Evolutionary conservation across 2,797 vertebrate genomes (phyloP).

Genomic region (Lerista edwardsae): DNA sequence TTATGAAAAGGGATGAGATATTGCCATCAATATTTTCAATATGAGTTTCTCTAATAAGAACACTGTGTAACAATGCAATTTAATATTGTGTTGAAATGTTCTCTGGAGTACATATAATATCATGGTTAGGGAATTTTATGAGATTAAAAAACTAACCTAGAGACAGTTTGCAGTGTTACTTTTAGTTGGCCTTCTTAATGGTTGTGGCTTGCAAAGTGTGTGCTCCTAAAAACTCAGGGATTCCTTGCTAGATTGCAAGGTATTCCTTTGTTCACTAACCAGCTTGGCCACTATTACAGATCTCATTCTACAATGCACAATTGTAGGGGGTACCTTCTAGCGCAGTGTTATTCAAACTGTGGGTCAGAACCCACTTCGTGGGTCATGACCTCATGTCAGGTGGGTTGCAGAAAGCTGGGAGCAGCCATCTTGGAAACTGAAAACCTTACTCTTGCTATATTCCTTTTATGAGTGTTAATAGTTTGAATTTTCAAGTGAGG

Average conservation of each 20-base stretch:
- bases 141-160: not conserved
- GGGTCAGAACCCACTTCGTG: too few relatives aligned
- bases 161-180: not conserved
- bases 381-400: too few relatives aligned
- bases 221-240: not conserved
- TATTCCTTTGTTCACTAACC: not conserved
- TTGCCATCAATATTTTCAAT: slow-evolving; percentile 36
- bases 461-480: too few relatives aligned
- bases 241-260: not conserved
- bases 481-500: too few relatives aligned
- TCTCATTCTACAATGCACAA: not conserved
- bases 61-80: not conserved
- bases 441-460: too few relatives aligned
- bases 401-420: too few relatives aligned
- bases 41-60: slow-evolving; percentile 18
- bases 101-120: not conserved
- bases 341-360: too few relatives aligned
- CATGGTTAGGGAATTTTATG: slow-evolving; percentile 19
- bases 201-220: not conserved
- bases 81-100: not conserved
- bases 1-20: slow-evolving; percentile 43
- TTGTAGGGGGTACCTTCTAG: not conserved
- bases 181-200: not conserved
- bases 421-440: too few relatives aligned
- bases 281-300: not conserved